Percentiles rank a stretch among this genome's conserved stretches.
These are phyloP conservation scores for Macrophya alboannulata DNA, from an alignment of 2,888 invertebrate species.

Conservation along the genomic window DNA sequence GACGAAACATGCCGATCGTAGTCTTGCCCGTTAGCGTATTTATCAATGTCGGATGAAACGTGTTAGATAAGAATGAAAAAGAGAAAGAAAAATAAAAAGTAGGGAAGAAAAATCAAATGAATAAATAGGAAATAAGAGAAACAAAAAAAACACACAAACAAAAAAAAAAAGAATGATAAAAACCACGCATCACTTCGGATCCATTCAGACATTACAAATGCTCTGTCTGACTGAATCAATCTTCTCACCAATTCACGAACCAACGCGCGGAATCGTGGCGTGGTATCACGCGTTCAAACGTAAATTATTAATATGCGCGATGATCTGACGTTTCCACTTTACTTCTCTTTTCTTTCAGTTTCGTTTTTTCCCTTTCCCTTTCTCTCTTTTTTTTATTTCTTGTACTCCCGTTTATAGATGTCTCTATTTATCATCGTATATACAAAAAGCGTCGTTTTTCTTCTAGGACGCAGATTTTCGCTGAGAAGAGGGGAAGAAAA, in stretches of 20 bases:
- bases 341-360: conserved; percentile 46
- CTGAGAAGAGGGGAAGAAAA: conserved; percentile 20
- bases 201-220: conserved; percentile 4
- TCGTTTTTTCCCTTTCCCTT: conserved; percentile 24
- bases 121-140: too few relatives aligned
- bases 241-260: conserved; percentile 2
- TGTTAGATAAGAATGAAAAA: background rate
- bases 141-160: background rate
- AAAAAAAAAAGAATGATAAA: background rate
- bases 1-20: background rate
- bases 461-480: background rate
- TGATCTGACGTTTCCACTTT: conserved; percentile 17
- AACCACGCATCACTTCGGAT: background rate
- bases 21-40: background rate
- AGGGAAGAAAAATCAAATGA: background rate
- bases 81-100: background rate
- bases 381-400: conserved; percentile 33
- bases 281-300: background rate
- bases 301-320: conserved; percentile 13
- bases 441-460: conserved; percentile 58
- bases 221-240: background rate
- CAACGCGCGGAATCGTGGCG: background rate
- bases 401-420: conserved; percentile 13
- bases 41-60: conserved; percentile 2
- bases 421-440: conserved; percentile 56